A percentile compares a stretch with the other conserved stretches of the same genome.
Conservation (phyloP, 2,113 vertebrate species). For the Sceloporus undulatus region DNA sequence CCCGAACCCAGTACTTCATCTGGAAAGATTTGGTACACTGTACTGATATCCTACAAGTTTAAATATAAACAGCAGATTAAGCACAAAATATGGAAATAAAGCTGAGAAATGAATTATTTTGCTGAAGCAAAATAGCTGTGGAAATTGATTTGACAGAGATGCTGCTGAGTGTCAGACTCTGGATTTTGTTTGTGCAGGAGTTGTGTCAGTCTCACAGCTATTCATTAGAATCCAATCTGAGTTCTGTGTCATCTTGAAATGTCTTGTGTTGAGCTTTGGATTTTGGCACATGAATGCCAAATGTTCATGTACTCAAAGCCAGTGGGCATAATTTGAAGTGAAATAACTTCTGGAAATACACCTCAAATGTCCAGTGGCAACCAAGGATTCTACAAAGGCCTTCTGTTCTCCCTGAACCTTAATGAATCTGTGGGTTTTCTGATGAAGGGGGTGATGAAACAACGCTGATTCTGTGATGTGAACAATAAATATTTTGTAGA, state of each 20-base stretch:
- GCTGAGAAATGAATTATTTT: constrained; percentile 22
- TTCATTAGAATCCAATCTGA: background rate
- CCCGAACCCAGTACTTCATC: constrained; percentile 97
- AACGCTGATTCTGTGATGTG: background rate
- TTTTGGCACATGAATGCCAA: background rate
- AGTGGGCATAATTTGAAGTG: background rate
- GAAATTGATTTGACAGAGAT: background rate
- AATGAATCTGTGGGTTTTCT: background rate
- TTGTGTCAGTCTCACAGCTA: background rate
- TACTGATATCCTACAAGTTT: constrained; percentile 90
- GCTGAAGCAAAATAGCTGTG: background rate
- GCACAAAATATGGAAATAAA: constrained; percentile 27
- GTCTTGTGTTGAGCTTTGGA: background rate
- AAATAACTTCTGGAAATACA: background rate
- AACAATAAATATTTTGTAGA: background rate
- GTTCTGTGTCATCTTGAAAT: background rate
- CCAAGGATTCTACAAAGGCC: background rate
- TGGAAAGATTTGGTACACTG: constrained; percentile 97
- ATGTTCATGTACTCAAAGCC: background rate
- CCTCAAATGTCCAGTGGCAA: background rate
- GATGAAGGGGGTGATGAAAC: too few species aligned
- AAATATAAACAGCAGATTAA: constrained; percentile 58
- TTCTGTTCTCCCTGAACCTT: background rate
- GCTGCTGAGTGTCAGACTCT: background rate
- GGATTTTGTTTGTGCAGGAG: too few species aligned